Base-by-base conservation (phyloP, 1,140 invertebrate species). In the Brachystomella parvula region DNA sequence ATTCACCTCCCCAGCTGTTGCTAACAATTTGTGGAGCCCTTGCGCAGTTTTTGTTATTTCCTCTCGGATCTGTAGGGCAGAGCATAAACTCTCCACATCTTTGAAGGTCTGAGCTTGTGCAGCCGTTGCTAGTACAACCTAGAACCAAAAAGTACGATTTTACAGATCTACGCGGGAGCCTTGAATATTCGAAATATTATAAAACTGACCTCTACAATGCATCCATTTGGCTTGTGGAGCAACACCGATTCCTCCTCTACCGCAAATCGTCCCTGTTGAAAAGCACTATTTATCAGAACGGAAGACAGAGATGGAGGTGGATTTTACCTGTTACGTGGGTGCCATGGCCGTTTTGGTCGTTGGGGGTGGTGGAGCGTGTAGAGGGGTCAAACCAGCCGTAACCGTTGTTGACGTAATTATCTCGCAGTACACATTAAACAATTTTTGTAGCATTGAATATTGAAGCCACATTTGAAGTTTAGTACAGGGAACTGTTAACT, bases 291-390 rank as follows among this genome's bases (percentile, higher is more conserved):
- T 12, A 26, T 12, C 24, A 56, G 6, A 56, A 26, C 6, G 9
- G 9, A 12, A n/a, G n/a, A 9, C 39, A 9, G n/a, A 44, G 39
- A n/a, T n/a, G n/a, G 9, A 44, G n/a, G 39, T 12, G 9, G 39
- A 44, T 44, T 44, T n/a, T n/a, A 53, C 49, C 24, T 12, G 62
- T 47, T 21, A 47, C 53, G 58, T 68, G 67, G 39, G 49, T 68
- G 35, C 69, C 69, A 39, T 71, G 69, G 24, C 66, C 66, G 28
- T 65, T 35, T 2, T 47, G 24, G 28, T 71, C 69, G n/a, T 58
- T 63, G 0, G 69, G 69, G 1, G 17, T 28, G 9, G n/a, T 24
- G 30, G 15, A 35, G 0, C 24, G 17, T 0, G 19, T 17, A 15
- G 30, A 26, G 0, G 66, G 66, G 21, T 71, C 66, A 31, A 29